Percentiles rank a stretch among this genome's conserved stretches.
Conservation (phyloP, 2,113 vertebrate genomes). For the Lophius piscatorius region DNA sequence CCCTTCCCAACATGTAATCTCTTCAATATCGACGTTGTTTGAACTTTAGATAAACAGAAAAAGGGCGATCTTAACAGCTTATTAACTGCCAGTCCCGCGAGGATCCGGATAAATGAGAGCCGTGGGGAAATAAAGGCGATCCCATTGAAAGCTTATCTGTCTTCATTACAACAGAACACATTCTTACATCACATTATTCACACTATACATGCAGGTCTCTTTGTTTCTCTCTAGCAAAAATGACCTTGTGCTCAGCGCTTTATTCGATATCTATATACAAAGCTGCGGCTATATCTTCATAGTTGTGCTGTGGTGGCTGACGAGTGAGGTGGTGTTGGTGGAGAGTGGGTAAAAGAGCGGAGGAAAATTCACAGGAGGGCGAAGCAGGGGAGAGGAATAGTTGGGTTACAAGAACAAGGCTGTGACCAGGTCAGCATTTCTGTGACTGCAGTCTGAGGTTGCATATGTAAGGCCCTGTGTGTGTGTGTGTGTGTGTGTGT, state of each 20-base stretch:
- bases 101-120: slow-evolving; percentile 42
- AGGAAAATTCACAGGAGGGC: slow-evolving; percentile 36
- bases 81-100: slow-evolving; percentile 29
- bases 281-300: slow-evolving; percentile 41
- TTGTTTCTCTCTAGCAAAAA: slow-evolving; percentile 24
- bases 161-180: slow-evolving; percentile 8
- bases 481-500: slow-evolving; percentile 14
- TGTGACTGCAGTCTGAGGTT: slow-evolving; percentile 33
- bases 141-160: slow-evolving; percentile 36
- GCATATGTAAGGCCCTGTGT: slow-evolving; percentile 29
- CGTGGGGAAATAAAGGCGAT: slow-evolving; percentile 30
- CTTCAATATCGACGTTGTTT: slow-evolving; percentile 43
- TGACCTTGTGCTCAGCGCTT: slow-evolving; percentile 35
- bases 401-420: slow-evolving; percentile 40
- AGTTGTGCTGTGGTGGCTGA: slow-evolving; percentile 11
- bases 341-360: not conserved
- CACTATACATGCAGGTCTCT: slow-evolving; percentile 23
- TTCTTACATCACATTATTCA: slow-evolving; percentile 19
- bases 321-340: slow-evolving; percentile 4
- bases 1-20: too few species aligned
- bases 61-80: slow-evolving; percentile 38
- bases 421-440: slow-evolving; percentile 62
- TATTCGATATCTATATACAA: slow-evolving; percentile 10
- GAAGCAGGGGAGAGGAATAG: slow-evolving; percentile 26
- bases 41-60: slow-evolving; percentile 61